Evolutionary conservation across 2,797 vertebrate species (phyloP), one percentile per base, ranked within the genome.

Genomic region (Halcyon chelicuti): DNA sequence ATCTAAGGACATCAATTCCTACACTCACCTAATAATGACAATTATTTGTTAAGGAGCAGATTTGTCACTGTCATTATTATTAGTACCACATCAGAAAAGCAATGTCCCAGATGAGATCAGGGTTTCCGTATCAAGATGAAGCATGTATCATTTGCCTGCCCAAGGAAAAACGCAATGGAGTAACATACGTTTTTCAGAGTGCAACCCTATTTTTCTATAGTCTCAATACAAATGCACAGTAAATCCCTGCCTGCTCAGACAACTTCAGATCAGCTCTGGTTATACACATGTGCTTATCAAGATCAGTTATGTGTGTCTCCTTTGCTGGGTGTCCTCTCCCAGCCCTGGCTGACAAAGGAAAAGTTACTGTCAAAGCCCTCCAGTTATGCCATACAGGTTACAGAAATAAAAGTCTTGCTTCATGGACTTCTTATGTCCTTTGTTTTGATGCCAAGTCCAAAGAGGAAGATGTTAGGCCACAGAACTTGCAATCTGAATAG

Each of bases 101-200:
- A 55, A 31, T 31, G 35, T 75, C 70, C 16, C 46, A 63, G 3
- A 60, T 71, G 63, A 89, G 33, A 88, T 88, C 58, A 84, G 35
- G 21, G 12, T 78, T 94, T 90, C 51, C 33, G 93, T 92, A 72
- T 72, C 74, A 60, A 62, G 88, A 72, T 74, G 68, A 90, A 95
- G 65, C 39, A 29, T 3, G 12, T n/a, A 9, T 18, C 14, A 13
- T 7, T 77, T 63, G 26, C 65, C 44, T 70, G 42, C 42, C 33
- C 65, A 80, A 83, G 68, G 65, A 73, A 42, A 83, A 79, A 79
- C n/a, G 63, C 72, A 92, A 33, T 23, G 65, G 20, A 57, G 14
- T 35, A 88, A 75, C 33, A 16, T 13, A 19, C 0, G 0, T 62
- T 76, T 94, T 88, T 54, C 46, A 29, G 65, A 70, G 42, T 54